A percentile compares a stretch with the other conserved stretches of the same genome.
Conservation (phyloP, 1,140 invertebrate genomes). For the Drosophila sp. region DNA sequence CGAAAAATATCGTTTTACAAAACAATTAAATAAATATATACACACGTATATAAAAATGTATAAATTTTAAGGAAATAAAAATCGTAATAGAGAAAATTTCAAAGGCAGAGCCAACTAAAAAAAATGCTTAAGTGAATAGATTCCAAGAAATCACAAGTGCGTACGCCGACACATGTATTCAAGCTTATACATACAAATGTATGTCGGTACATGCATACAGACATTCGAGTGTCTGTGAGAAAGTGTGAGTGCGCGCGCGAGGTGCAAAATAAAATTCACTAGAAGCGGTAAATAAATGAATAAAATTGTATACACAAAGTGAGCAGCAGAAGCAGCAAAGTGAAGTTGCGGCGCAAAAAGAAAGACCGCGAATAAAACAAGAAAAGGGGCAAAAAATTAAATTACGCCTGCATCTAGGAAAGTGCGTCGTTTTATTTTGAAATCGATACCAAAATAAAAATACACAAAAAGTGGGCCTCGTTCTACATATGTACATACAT, state of each 20-base stretch:
- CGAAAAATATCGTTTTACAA: constrained; percentile 51
- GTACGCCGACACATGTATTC: constrained; percentile 60
- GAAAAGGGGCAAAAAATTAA: constrained; percentile 48
- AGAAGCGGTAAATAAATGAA: constrained; percentile 47
- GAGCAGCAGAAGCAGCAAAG: constrained; percentile 46
- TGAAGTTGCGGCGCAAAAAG: constrained; percentile 78
- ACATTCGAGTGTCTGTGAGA: constrained; percentile 19
- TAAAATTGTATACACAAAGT: constrained; percentile 50
- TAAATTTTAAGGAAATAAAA: constrained; percentile 15
- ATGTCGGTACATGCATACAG: constrained; percentile 4
- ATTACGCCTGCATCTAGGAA: constrained; percentile 69
- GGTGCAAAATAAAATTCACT: constrained; percentile 49
- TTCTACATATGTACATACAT: constrained; percentile 34
- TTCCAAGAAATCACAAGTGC: constrained; percentile 55
- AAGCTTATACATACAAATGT: constrained; percentile 23
- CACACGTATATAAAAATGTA: constrained; percentile 9
- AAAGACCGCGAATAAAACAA: constrained; percentile 70
- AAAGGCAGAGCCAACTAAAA: constrained; percentile 14
- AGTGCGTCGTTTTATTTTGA: constrained; percentile 82
- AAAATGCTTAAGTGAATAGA: constrained; percentile 34
- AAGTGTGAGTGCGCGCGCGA: constrained; percentile 26
- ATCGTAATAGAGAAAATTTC: constrained; percentile 13
- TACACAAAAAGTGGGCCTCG: constrained; percentile 47
- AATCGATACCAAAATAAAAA: constrained; percentile 81
- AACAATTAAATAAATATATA: constrained; percentile 20